Conservation (phyloP, 1,140 invertebrate genomes). For the Cydia pomonella region DNA sequence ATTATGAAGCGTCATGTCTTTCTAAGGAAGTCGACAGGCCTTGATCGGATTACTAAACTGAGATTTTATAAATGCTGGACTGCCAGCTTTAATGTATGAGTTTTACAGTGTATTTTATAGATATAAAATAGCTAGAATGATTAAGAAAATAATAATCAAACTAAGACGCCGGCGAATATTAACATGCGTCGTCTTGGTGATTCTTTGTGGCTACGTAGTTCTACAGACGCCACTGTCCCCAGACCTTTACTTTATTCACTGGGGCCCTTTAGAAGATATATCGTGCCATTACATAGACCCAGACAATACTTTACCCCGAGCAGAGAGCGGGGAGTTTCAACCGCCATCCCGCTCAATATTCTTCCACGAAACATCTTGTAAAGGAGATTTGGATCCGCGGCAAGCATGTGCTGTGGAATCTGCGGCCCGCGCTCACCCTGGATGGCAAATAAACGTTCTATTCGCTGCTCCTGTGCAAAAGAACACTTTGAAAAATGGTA, state of each 20-base stretch:
- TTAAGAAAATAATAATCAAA: background rate
- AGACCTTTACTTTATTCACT: conserved; percentile 22
- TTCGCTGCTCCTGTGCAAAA: conserved; percentile 65
- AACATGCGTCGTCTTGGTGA: background rate
- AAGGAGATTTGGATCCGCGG: conserved; percentile 66
- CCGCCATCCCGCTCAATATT: conserved; percentile 73
- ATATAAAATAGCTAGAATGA: conserved; percentile 12
- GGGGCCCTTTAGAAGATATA: conserved; percentile 38
- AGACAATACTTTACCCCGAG: conserved; percentile 40
- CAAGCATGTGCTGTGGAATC: conserved; percentile 84
- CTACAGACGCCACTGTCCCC: background rate
- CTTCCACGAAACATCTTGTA: conserved; percentile 82
- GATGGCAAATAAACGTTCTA: conserved; percentile 77
- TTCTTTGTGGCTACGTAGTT: background rate
- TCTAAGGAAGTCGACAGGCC: too few species aligned
- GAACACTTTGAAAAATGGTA: conserved; percentile 33
- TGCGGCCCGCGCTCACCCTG: conserved; percentile 80
- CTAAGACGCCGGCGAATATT: background rate
- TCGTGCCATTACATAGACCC: conserved; percentile 45
- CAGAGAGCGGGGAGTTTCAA: conserved; percentile 36
- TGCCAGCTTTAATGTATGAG: too few species aligned
- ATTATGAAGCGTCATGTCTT: too few species aligned
- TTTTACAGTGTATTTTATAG: too few species aligned
- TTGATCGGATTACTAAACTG: too few species aligned
- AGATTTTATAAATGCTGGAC: too few species aligned